Percentiles rank a stretch among this genome's conserved stretches.
Conservation (phyloP, 92 coral and sea anemone species). For the Umimayanthus chanpuru region DNA sequence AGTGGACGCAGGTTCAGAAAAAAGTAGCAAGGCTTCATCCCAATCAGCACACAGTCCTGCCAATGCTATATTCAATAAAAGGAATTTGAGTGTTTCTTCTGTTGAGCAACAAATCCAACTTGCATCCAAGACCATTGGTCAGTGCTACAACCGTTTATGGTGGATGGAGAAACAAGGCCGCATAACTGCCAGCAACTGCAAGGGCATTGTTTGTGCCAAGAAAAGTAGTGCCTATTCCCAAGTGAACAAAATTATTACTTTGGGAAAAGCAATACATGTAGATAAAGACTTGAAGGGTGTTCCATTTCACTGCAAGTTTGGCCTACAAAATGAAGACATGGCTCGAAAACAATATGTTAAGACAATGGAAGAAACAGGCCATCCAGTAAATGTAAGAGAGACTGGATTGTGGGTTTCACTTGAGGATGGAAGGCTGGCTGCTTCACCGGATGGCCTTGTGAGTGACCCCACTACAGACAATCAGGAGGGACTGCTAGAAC, state of each 20-base stretch:
- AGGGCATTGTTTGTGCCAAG: conserved; percentile 1
- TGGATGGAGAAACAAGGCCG: neutral
- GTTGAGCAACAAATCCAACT: neutral
- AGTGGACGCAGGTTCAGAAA: neutral
- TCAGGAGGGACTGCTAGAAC: neutral
- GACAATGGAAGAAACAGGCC: neutral
- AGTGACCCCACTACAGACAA: neutral
- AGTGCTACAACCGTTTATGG: conserved; percentile 6
- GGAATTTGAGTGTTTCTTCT: neutral
- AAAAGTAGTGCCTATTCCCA: neutral
- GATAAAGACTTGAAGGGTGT: neutral
- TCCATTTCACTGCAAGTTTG: conserved; percentile 12
- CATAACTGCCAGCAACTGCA: conserved; percentile 11
- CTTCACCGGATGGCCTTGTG: conserved; percentile 5
- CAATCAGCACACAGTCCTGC: conserved; percentile 1
- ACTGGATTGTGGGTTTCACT: conserved; percentile 3
- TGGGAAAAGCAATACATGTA: neutral
- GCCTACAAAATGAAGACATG: neutral
- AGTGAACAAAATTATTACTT: neutral
- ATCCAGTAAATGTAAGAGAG: neutral
- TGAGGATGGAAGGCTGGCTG: conserved; percentile 13
- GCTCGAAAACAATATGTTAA: neutral
- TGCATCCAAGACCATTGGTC: neutral
- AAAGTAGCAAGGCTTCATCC: neutral
- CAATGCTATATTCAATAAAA: neutral